phyloP scores from a whole-genome alignment of 1,140 invertebrate genomes.

The Littorina saxatilis region DNA sequence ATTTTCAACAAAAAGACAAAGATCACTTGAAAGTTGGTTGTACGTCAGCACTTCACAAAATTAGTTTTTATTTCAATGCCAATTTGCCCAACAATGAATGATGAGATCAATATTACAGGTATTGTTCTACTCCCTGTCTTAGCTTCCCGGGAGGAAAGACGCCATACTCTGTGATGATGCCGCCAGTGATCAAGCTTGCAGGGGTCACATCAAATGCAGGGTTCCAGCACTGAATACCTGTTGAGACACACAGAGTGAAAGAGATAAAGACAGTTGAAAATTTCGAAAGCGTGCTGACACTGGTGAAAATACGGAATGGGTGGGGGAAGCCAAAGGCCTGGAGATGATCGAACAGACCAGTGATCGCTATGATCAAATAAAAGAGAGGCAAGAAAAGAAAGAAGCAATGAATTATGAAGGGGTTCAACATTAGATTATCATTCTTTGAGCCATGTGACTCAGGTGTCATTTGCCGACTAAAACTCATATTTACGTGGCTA shows the following conservation, averaged over 20 bases:
- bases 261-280: not conserved
- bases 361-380: not conserved
- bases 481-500: too few species aligned
- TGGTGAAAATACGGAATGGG: too few species aligned
- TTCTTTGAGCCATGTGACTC: too few species aligned
- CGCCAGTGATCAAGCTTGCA: slow-evolving; percentile 89
- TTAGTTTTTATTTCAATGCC: not conserved
- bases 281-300: too few species aligned
- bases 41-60: not conserved
- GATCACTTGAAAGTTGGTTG: not conserved
- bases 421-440: too few species aligned
- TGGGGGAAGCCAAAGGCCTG: too few species aligned
- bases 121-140: slow-evolving; percentile 50
- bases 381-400: too few species aligned
- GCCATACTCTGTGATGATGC: slow-evolving; percentile 96
- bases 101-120: not conserved
- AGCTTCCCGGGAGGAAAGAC: slow-evolving; percentile 83
- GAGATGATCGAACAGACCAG: too few species aligned
- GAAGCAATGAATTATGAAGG: too few species aligned
- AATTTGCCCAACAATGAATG: not conserved
- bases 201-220: slow-evolving; percentile 99
- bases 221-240: slow-evolving; percentile 97
- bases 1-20: not conserved
- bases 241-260: too few species aligned
- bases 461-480: too few species aligned